These are phyloP conservation scores for Drosophila prosaltans DNA, from an alignment of 1,140 invertebrate genomes.

Conservation along the genomic window DNA sequence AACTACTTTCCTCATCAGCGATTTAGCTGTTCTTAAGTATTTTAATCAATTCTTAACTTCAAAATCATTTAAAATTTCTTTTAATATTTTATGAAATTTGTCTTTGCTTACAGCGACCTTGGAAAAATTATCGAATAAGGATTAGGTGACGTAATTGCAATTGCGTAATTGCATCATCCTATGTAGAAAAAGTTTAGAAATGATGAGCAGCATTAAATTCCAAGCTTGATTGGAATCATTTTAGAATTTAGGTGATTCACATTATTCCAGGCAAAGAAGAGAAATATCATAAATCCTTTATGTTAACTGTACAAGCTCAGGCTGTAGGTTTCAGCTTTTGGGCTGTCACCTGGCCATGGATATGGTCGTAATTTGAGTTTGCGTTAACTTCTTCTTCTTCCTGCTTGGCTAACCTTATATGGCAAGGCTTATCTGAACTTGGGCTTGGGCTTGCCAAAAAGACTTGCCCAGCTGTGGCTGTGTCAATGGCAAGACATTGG, in stretches of 20 bases:
- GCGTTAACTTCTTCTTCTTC: slow-evolving; percentile 10
- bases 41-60: no score
- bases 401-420: slow-evolving; percentile 37
- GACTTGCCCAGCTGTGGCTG: slow-evolving; percentile 63
- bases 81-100: no score
- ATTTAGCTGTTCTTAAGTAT: no score
- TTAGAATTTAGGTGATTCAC: neutral
- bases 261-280: neutral
- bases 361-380: slow-evolving; percentile 32
- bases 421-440: slow-evolving; percentile 42
- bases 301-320: slow-evolving; percentile 50
- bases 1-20: no score
- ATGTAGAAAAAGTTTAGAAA: no score
- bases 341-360: slow-evolving; percentile 34
- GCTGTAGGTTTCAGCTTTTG: slow-evolving; percentile 12
- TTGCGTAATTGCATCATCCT: no score
- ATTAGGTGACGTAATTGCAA: no score
- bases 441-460: slow-evolving; percentile 45
- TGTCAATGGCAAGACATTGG: slow-evolving; percentile 56
- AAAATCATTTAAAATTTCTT: no score
- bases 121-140: no score
- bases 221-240: neutral
- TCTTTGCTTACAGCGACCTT: no score
- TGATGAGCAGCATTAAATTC: neutral
- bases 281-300: slow-evolving; percentile 40